Conservation (phyloP, 1,140 invertebrate species). For the Doryteuthis pealeii region DNA sequence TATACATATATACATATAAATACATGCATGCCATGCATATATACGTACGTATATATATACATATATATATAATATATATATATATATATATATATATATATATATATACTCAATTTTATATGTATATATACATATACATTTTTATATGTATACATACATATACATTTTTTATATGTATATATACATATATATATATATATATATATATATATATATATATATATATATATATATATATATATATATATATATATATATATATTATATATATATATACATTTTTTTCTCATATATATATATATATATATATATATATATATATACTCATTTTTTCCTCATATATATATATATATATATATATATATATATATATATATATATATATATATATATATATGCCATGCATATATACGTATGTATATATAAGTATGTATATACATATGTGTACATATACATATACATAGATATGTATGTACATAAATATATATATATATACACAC, state of each 20-base stretch:
- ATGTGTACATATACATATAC: neutral
- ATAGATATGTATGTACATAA: neutral
- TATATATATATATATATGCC: neutral
- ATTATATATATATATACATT: neutral
- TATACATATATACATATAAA: neutral
- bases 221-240: neutral
- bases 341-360: neutral
- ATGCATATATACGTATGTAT: neutral
- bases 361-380: neutral
- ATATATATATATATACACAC: neutral
- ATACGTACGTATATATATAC: neutral
- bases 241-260: neutral
- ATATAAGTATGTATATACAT: neutral
- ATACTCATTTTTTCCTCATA: neutral
- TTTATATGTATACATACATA: neutral
- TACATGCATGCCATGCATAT: neutral
- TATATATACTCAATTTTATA: neutral
- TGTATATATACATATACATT: neutral
- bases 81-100: constrained; percentile 6
- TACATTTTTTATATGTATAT: neutral
- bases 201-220: neutral
- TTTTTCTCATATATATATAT: neutral
- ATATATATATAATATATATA: constrained; percentile 1
- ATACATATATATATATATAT: neutral
- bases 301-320: neutral